Percentiles rank a stretch among this genome's conserved stretches.
Evolutionary conservation across 2,888 invertebrate genomes (phyloP).

Genomic region (Dyspetes luteomarginatus): DNA sequence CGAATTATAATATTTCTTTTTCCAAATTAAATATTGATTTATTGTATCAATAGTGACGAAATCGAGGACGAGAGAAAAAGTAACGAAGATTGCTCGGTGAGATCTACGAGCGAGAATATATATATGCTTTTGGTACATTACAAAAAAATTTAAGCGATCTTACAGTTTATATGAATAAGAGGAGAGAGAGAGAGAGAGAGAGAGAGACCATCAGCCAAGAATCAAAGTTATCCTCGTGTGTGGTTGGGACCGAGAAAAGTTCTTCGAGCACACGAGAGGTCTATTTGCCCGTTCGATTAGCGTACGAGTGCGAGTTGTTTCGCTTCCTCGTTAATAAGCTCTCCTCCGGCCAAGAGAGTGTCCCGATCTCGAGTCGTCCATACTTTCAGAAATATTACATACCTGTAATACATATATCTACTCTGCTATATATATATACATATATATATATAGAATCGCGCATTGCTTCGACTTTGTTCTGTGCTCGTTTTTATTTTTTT

Average conservation of each 20-base stretch:
- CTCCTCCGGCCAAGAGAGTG: conserved; percentile 47
- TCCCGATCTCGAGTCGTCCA: conserved; percentile 47
- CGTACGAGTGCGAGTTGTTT: conserved; percentile 82
- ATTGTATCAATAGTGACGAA: too few species aligned
- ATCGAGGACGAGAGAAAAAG: background rate
- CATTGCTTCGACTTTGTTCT: conserved; percentile 18
- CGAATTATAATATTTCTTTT: too few species aligned
- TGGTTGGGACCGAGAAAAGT: conserved; percentile 16
- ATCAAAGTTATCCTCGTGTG: conserved; percentile 25
- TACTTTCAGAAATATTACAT: conserved; percentile 49
- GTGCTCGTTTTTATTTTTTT: conserved; percentile 10
- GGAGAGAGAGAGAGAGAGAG: conserved; percentile 5
- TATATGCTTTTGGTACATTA: background rate
- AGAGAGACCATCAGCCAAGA: conserved; percentile 39
- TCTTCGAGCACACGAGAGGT: conserved; percentile 36
- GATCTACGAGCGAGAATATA: background rate
- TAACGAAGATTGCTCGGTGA: background rate
- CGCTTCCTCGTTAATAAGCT: conserved; percentile 83
- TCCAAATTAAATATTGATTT: too few species aligned
- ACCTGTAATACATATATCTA: conserved; percentile 24
- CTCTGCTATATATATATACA: too few species aligned
- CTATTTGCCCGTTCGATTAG: conserved; percentile 81
- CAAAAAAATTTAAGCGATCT: background rate
- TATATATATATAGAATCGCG: too few species aligned
- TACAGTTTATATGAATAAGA: background rate